Conservation (phyloP, 2,113 vertebrate species). For the Monopterus albus region DNA sequence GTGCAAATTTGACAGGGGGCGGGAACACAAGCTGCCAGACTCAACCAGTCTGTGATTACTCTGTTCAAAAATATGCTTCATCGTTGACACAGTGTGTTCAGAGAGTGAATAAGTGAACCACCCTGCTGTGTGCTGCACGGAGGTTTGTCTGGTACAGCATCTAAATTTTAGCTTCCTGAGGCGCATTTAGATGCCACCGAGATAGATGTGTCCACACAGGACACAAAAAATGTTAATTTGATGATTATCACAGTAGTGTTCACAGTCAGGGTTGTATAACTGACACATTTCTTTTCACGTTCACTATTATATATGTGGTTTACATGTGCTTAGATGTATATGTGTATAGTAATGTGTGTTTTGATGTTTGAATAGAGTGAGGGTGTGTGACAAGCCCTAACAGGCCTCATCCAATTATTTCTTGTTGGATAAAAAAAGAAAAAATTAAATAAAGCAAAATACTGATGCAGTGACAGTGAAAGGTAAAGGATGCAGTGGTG, state of each 20-base stretch:
- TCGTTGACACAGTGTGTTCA: background rate
- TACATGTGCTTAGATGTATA: too few relatives aligned
- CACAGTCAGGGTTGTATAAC: too few relatives aligned
- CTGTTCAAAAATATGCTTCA: conserved; percentile 16
- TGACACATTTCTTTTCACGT: too few relatives aligned
- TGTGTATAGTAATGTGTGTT: too few relatives aligned
- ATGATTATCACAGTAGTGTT: too few relatives aligned
- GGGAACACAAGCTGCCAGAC: background rate
- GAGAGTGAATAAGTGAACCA: background rate
- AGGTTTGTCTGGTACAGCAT: background rate
- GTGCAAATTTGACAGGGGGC: background rate
- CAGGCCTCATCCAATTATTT: too few relatives aligned
- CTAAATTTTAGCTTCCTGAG: background rate
- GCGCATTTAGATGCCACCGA: background rate
- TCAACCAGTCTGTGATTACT: background rate
- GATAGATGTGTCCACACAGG: background rate
- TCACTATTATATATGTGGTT: too few relatives aligned
- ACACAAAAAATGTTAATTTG: too few relatives aligned
- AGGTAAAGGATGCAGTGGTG: background rate
- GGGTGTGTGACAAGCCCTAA: too few relatives aligned
- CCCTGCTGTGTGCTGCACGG: background rate
- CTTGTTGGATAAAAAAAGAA: too few relatives aligned
- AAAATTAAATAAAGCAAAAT: too few relatives aligned
- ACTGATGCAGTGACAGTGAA: background rate
- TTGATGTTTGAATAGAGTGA: too few relatives aligned